Percentiles rank a stretch among this genome's conserved stretches.
Conservation (phyloP, 30 jellyfish, hydroid and myxozoan genomes). For the Morbakka virulenta region DNA sequence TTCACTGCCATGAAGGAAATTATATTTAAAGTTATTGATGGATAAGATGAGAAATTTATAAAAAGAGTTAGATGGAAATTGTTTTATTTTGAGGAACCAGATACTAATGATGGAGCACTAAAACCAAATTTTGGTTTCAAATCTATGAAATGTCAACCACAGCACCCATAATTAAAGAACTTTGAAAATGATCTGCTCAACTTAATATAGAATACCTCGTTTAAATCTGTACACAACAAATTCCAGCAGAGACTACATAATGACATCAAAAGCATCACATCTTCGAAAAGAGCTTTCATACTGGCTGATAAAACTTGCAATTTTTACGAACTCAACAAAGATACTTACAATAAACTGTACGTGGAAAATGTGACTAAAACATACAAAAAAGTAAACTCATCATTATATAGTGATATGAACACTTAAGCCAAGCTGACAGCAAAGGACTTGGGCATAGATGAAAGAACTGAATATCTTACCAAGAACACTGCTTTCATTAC, state of each 20-base stretch:
- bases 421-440: constrained; percentile 10
- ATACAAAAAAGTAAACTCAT: constrained; percentile 18
- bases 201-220: constrained; percentile 24
- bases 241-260: constrained; percentile 9
- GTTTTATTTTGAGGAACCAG: not conserved
- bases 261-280: constrained; percentile 13
- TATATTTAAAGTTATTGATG: too few relatives aligned
- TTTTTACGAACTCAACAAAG: not conserved
- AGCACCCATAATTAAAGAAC: not conserved
- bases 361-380: constrained; percentile 10
- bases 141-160: constrained; percentile 54
- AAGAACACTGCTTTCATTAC: constrained; percentile 38
- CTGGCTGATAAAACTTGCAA: constrained; percentile 62
- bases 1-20: too few relatives aligned
- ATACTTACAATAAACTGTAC: constrained; percentile 8
- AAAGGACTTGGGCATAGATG: not conserved
- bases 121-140: constrained; percentile 8
- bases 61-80: constrained; percentile 77
- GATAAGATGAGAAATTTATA: constrained; percentile 30
- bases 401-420: not conserved
- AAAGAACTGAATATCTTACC: constrained; percentile 27
- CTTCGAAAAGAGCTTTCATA: not conserved
- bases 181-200: constrained; percentile 45
- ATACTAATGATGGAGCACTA: not conserved
- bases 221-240: constrained; percentile 3